Base-by-base conservation (phyloP, 1,140 invertebrate species). In the Pseudoatta argentina region DNA sequence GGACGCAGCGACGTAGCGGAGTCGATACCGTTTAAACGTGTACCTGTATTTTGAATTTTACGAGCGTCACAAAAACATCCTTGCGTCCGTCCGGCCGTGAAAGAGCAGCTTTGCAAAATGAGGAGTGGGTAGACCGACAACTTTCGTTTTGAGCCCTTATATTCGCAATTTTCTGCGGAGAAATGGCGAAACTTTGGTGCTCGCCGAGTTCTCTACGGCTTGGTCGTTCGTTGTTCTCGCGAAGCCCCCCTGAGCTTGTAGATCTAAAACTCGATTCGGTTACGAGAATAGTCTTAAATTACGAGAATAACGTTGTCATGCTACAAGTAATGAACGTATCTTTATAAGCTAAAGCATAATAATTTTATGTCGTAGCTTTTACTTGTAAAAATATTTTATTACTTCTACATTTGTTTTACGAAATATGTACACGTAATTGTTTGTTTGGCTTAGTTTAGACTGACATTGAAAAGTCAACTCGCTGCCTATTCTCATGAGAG, bases 81-180 rank as follows among this genome's bases (percentile, higher is more conserved):
- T n/a, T 34, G 48, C 30, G 34, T 59, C 34, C 16, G 53, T 73
- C 8, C 67, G 61, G 61, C 57, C 57, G 63, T 30, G 57, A 85
- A 83, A 87, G 75, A 87, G 86, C 73, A 75, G 61, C 48, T 69
- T 85, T 79, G 86, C 85, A 87, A 87, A 87, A 85, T 39, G 69
- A 69, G 71, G 27, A 59, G 27, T 57, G 79, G 27, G 72, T 85
- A 81, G 86, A 75, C 59, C 69, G 51, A 66, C 51, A 83, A 87
- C 18, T 66, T 85, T 72, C 59, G 14, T 67, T 51, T 48, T 30
- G 30, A 48, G n/a, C 48, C 34, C 48, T 63, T 57, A 57, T 48
- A 72, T 67, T 18, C 63, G 21, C 61, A 59, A 67, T 79, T 78
- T 71, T 71, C 59, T 55, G 16, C 44, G 27, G 48, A 57, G 34